phyloP scores from a whole-genome alignment of 1,140 invertebrate species.

The Temnothorax curvispinosus region DNA sequence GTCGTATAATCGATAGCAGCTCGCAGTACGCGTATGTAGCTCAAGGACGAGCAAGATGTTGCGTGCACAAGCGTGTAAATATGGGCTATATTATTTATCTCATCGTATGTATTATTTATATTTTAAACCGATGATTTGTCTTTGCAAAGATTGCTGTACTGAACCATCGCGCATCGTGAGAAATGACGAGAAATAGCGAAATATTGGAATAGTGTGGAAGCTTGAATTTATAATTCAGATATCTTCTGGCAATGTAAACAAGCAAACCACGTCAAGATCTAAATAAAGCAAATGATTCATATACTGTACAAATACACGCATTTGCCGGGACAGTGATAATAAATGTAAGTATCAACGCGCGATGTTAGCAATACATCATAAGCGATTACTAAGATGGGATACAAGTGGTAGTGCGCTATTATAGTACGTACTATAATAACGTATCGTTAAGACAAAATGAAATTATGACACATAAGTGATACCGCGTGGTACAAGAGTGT shows the following conservation, averaged over 20 bases:
- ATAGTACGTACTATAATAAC: not conserved
- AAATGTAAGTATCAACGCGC: not conserved
- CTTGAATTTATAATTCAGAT: not conserved
- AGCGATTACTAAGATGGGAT: not conserved
- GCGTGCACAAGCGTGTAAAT: conserved; percentile 1
- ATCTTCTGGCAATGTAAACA: conserved; percentile 23
- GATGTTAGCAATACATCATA: not conserved
- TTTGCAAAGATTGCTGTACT: not conserved
- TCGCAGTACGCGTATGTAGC: conserved; percentile 72
- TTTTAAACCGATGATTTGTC: not conserved
- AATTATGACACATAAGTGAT: not conserved
- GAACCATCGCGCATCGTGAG: not conserved
- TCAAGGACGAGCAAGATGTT: conserved; percentile 76
- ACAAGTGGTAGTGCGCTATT: not conserved
- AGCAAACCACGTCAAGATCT: not conserved
- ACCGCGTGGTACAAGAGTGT: not conserved
- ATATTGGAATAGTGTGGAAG: not conserved
- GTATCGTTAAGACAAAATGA: not conserved
- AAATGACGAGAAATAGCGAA: not conserved
- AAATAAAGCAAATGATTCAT: conserved; percentile 36
- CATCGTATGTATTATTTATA: not conserved
- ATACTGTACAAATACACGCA: not conserved
- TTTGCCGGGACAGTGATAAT: not conserved
- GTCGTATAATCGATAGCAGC: conserved; percentile 76
- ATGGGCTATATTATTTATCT: not conserved